Evolutionary conservation across 2,797 vertebrate genomes (phyloP).

Genomic region (Pampus argenteus): DNA sequence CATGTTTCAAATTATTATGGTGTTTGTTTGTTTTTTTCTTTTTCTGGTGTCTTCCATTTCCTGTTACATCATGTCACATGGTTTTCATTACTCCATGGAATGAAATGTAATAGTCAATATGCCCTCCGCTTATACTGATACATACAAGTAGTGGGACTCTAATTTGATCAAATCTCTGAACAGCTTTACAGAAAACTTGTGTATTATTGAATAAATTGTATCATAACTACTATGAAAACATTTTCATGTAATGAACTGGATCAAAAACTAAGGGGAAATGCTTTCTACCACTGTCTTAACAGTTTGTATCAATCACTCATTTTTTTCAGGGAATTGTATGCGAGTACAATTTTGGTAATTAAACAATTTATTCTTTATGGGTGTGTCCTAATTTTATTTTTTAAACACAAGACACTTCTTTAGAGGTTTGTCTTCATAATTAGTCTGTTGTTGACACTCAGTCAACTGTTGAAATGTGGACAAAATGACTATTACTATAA

Average conservation of each 20-base stretch:
- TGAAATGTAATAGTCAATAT: neutral
- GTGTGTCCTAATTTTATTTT: neutral
- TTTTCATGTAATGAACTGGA: constrained; percentile 15
- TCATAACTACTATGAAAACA: neutral
- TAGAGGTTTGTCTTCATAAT: neutral
- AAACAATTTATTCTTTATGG: constrained; percentile 56
- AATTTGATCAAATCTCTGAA: constrained; percentile 2
- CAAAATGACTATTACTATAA: neutral
- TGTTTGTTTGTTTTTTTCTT: neutral
- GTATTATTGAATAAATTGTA: neutral
- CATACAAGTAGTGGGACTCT: neutral
- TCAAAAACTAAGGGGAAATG: constrained; percentile 4
- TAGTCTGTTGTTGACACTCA: neutral
- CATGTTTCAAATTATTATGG: neutral
- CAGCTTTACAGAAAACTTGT: constrained; percentile 28
- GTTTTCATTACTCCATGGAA: constrained; percentile 2
- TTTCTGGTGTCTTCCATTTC: constrained; percentile 23
- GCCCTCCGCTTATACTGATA: neutral
- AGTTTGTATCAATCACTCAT: constrained; percentile 28
- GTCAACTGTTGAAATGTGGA: neutral
- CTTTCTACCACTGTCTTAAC: constrained; percentile 32
- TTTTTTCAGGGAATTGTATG: constrained; percentile 65
- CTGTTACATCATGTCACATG: neutral
- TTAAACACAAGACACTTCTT: neutral
- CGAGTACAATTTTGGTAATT: constrained; percentile 67